Percentiles rank a stretch among this genome's conserved stretches.
Conservation (phyloP, 2,888 invertebrate genomes). For the Orthosia gracilis region DNA sequence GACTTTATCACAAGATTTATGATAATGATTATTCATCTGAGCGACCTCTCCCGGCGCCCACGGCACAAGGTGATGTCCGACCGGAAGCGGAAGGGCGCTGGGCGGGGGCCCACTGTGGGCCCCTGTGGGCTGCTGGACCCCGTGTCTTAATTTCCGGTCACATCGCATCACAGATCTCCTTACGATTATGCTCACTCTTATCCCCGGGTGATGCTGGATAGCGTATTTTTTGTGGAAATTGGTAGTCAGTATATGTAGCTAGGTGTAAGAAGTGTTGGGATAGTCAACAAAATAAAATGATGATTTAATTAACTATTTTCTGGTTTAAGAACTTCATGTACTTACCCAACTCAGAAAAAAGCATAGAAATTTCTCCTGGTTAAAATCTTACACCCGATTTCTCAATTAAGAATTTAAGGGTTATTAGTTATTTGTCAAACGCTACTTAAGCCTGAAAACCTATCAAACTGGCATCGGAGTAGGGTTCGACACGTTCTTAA, state of each 20-base stretch:
- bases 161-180: constrained; percentile 81
- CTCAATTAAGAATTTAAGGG: too few relatives aligned
- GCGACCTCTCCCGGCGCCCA: constrained; percentile 71
- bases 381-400: too few relatives aligned
- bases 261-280: background rate
- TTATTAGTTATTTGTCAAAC: too few relatives aligned
- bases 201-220: constrained; percentile 61
- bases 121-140: constrained; percentile 71
- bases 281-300: constrained; percentile 2
- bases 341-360: too few relatives aligned
- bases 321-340: too few relatives aligned
- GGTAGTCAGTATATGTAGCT: background rate
- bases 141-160: constrained; percentile 90
- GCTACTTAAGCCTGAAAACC: too few relatives aligned
- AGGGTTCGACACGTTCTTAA: too few relatives aligned
- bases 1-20: constrained; percentile 68
- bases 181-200: constrained; percentile 73
- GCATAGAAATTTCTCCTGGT: too few relatives aligned
- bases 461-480: too few relatives aligned
- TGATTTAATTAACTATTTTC: too few relatives aligned
- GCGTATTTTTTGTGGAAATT: constrained; percentile 52
- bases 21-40: constrained; percentile 80
- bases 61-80: constrained; percentile 86
- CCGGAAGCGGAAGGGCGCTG: constrained; percentile 78
- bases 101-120: constrained; percentile 67